Percentiles rank a stretch among this genome's conserved stretches.
These are phyloP conservation scores for Nibea coibor DNA, from an alignment of 2,113 vertebrate genomes.

Conservation along the genomic window DNA sequence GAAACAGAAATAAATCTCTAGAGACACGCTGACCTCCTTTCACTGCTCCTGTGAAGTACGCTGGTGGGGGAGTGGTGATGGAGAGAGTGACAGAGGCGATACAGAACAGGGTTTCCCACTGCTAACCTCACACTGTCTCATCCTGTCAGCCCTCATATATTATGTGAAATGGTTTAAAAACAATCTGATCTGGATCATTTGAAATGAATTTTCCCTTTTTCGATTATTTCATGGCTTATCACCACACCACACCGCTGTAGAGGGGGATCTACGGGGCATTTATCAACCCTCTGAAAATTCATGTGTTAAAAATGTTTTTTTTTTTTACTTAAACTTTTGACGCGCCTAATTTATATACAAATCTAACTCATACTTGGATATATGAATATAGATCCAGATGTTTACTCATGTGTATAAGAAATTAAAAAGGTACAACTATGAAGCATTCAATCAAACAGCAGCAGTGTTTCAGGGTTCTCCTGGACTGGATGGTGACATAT, in stretches of 20 bases:
- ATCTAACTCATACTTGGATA: neutral
- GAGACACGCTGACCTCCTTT: conserved; percentile 64
- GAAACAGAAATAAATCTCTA: conserved; percentile 32
- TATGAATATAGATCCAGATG: neutral
- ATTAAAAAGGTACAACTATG: neutral
- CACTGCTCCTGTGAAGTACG: conserved; percentile 36
- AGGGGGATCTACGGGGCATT: neutral
- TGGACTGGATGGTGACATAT: neutral
- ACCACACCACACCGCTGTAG: neutral
- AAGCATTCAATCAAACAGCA: neutral
- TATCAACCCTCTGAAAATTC: no score
- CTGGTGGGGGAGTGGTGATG: neutral
- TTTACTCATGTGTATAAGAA: neutral
- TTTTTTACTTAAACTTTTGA: no score
- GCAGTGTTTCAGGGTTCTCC: neutral
- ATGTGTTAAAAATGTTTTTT: no score
- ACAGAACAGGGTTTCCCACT: conserved; percentile 14
- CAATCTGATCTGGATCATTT: neutral
- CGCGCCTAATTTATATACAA: neutral
- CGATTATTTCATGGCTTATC: neutral
- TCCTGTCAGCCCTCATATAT: neutral
- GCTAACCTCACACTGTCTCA: neutral
- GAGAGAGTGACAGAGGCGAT: conserved; percentile 3
- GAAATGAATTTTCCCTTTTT: neutral
- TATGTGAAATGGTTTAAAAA: neutral